Conservation (phyloP, 2,888 invertebrate species). For the Drosophila colorata region DNA sequence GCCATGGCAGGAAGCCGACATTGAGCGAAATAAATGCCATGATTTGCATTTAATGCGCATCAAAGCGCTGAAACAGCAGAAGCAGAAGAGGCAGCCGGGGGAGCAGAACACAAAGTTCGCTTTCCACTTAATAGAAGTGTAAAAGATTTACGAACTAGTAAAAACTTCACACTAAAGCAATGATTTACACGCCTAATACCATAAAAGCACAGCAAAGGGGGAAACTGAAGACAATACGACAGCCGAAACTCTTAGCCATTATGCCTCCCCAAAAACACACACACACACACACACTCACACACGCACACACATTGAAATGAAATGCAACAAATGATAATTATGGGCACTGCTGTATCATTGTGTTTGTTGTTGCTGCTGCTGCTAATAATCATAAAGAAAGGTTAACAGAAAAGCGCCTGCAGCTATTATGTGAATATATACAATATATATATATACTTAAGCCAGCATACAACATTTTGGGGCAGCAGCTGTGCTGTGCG, state of each 20-base stretch:
- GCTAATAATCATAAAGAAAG: slow-evolving; percentile 62
- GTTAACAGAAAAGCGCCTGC: slow-evolving; percentile 62
- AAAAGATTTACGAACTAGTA: slow-evolving; percentile 45
- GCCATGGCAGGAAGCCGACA: slow-evolving; percentile 54
- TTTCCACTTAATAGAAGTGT: slow-evolving; percentile 52
- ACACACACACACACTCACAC: background rate
- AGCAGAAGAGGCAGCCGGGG: background rate
- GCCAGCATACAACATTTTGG: slow-evolving; percentile 32
- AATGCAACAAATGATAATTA: slow-evolving; percentile 76
- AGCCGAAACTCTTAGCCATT: slow-evolving; percentile 32
- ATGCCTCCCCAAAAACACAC: slow-evolving; percentile 8
- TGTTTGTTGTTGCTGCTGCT: slow-evolving; percentile 33
- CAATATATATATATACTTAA: slow-evolving; percentile 1
- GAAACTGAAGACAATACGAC: slow-evolving; percentile 44
- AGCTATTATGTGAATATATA: slow-evolving; percentile 28
- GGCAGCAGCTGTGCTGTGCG: slow-evolving; percentile 38
- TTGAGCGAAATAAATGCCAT: slow-evolving; percentile 43
- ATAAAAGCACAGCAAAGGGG: background rate
- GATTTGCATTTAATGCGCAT: slow-evolving; percentile 62
- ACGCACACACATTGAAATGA: slow-evolving; percentile 39
- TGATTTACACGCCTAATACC: slow-evolving; percentile 44
- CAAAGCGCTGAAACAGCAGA: background rate
- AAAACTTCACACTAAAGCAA: slow-evolving; percentile 37
- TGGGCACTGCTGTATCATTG: slow-evolving; percentile 60
- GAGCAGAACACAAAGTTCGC: slow-evolving; percentile 16